These are phyloP conservation scores for Caenorhabditis drosophilae DNA, from an alignment of 2,888 invertebrate genomes.

Conservation along the genomic window DNA sequence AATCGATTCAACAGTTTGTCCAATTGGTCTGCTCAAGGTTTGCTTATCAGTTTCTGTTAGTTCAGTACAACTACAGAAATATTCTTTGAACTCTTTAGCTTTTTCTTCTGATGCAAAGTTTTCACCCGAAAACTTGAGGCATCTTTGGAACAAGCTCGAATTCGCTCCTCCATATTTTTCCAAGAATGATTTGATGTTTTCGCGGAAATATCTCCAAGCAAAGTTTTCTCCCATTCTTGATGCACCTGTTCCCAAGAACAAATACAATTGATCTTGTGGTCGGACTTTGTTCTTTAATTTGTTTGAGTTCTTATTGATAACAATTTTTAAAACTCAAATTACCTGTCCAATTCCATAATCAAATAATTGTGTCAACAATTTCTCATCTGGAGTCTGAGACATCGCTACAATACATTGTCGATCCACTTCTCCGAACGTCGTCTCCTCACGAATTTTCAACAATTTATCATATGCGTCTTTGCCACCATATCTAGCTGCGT, in stretches of 20 bases:
- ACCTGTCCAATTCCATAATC: slow-evolving; percentile 57
- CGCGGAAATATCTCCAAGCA: slow-evolving; percentile 61
- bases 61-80: slow-evolving; percentile 24
- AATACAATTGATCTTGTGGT: slow-evolving; percentile 55
- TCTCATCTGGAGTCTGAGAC: slow-evolving; percentile 44
- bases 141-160: slow-evolving; percentile 57
- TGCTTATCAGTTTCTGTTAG: slow-evolving; percentile 29
- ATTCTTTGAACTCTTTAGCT: slow-evolving; percentile 28
- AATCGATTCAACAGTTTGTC: slow-evolving; percentile 54
- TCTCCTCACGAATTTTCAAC: slow-evolving; percentile 52
- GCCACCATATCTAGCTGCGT: slow-evolving; percentile 48
- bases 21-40: slow-evolving; percentile 59
- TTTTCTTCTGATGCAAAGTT: slow-evolving; percentile 15
- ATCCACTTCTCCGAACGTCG: slow-evolving; percentile 59
- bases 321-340: neutral
- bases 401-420: slow-evolving; percentile 51
- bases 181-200: slow-evolving; percentile 52
- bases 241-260: slow-evolving; percentile 45
- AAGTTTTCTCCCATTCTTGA: slow-evolving; percentile 52
- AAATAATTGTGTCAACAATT: slow-evolving; percentile 49
- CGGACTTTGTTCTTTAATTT: slow-evolving; percentile 57
- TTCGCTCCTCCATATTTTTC: slow-evolving; percentile 60
- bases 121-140: slow-evolving; percentile 31
- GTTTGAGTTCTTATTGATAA: neutral
- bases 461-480: slow-evolving; percentile 46